These are phyloP conservation scores for Oncorhynchus nerka DNA, from an alignment of 2,113 vertebrate genomes.

Conservation along the genomic window DNA sequence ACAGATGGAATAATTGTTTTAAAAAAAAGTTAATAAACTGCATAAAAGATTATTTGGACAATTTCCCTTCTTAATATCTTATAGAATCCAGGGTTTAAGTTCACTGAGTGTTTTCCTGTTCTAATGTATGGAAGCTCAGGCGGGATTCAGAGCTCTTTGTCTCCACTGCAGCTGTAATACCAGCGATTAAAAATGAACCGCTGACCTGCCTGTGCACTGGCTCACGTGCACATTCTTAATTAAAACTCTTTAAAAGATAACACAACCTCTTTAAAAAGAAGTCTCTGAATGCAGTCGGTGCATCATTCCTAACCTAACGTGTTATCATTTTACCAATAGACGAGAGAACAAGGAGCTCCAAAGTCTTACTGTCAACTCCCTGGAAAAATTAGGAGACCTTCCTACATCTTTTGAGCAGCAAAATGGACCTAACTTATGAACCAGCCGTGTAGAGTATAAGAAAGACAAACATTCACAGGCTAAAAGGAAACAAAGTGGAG, in stretches of 20 bases:
- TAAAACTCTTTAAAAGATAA: background rate
- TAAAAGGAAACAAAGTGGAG: background rate
- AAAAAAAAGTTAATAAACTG: background rate
- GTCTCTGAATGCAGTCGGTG: background rate
- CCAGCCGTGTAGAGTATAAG: background rate
- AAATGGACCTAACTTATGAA: no score
- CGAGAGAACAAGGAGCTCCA: background rate
- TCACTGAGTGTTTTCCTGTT: background rate
- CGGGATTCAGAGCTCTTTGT: background rate
- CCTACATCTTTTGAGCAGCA: background rate
- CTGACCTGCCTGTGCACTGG: constrained; percentile 13
- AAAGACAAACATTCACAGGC: background rate
- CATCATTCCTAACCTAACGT: background rate
- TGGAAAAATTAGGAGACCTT: background rate
- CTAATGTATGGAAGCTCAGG: background rate
- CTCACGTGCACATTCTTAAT: constrained; percentile 10
- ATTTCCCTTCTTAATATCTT: background rate
- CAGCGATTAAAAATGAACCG: constrained; percentile 2
- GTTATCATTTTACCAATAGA: background rate
- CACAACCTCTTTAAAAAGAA: background rate
- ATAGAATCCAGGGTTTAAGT: background rate
- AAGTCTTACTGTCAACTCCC: background rate
- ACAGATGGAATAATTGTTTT: background rate
- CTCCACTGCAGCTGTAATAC: constrained; percentile 1
- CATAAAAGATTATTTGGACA: background rate